phyloP scores from a whole-genome alignment of 2,113 vertebrate species.

The Chaetura pelagica region DNA sequence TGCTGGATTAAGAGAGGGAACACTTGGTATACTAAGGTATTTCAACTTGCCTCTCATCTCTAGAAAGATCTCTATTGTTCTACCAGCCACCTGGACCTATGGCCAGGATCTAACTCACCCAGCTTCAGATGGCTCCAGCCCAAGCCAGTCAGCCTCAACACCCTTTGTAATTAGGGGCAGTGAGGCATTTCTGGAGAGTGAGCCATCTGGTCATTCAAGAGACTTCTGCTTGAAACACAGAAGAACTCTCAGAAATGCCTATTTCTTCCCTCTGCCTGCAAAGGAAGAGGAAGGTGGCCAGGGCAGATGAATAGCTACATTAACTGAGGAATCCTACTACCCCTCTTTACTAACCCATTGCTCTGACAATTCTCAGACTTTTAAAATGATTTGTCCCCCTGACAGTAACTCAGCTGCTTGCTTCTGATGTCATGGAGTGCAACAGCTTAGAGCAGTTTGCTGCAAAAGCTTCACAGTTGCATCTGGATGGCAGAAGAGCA shows the following conservation, averaged over 20 bases:
- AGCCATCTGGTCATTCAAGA: neutral
- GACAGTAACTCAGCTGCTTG: neutral
- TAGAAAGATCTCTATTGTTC: neutral
- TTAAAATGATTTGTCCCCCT: neutral
- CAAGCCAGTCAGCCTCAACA: neutral
- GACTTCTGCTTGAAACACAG: neutral
- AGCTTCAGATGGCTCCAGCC: neutral
- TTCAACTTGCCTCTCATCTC: neutral
- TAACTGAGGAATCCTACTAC: neutral
- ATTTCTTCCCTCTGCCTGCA: neutral
- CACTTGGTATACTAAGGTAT: fast-evolving
- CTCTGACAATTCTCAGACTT: neutral
- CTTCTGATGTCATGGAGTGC: neutral
- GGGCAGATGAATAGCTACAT: neutral
- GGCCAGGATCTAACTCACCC: neutral
- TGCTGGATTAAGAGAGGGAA: neutral
- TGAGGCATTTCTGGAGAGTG: neutral
- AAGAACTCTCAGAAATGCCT: neutral
- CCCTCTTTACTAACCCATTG: neutral
- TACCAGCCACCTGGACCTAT: neutral
- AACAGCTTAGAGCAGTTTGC: neutral
- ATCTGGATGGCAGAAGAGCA: neutral
- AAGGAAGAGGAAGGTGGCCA: neutral
- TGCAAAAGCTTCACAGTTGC: neutral
- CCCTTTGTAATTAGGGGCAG: neutral